Conservation (phyloP, 2,113 vertebrate species). For the Channa maculata region DNA sequence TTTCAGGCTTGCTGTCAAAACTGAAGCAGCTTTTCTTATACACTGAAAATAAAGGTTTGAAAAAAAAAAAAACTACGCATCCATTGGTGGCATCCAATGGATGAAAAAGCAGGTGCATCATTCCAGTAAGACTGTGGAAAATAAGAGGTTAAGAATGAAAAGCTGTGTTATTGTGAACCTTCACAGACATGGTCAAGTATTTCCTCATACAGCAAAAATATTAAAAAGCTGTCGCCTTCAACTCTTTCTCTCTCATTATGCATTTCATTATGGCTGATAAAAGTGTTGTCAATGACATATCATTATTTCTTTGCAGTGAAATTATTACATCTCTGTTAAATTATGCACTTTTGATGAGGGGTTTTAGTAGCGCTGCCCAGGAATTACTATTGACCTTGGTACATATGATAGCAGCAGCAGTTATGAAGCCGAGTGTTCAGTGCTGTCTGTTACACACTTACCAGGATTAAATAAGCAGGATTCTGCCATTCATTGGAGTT, state of each 20-base stretch:
- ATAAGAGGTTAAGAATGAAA: not conserved
- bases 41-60: not conserved
- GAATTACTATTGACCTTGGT: not conserved
- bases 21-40: not conserved
- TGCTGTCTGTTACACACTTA: not conserved
- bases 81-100: not conserved
- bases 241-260: not conserved
- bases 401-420: not conserved
- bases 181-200: not conserved
- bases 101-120: not conserved
- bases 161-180: not conserved
- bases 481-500: too few relatives aligned
- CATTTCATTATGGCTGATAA: not conserved
- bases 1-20: not conserved
- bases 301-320: not conserved
- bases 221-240: not conserved
- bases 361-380: not conserved
- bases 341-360: not conserved
- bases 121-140: not conserved
- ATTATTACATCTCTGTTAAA: not conserved
- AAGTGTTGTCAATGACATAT: not conserved
- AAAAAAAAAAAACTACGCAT: not conserved
- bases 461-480: too few relatives aligned
- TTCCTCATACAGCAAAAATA: not conserved
- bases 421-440: not conserved